Conservation (phyloP, 2,797 vertebrate genomes). For the Calcarius lapponicus region DNA sequence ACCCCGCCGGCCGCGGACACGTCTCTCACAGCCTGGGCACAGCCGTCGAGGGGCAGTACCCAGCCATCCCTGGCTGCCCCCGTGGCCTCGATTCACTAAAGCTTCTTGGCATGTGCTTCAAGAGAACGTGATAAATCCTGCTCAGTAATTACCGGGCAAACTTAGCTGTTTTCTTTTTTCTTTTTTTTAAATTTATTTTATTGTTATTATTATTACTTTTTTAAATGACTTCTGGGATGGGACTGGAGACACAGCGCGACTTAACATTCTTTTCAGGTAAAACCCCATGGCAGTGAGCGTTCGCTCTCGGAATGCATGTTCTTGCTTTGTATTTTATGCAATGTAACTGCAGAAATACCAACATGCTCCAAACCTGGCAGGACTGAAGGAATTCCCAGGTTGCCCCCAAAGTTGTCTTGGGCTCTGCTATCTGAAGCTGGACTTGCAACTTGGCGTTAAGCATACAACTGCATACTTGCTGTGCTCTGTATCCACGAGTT, state of each 20-base stretch:
- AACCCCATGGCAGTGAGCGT: accelerated
- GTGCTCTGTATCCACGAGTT: accelerated
- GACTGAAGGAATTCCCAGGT: not conserved
- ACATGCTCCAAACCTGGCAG: not conserved
- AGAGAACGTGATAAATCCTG: not conserved
- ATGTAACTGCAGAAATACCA: not conserved
- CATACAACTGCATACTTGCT: accelerated
- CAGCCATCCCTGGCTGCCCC: not conserved
- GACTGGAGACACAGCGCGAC: not conserved
- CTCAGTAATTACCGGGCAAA: accelerated
- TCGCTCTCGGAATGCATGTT: not conserved
- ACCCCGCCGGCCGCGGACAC: not conserved
- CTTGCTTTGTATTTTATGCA: not conserved
- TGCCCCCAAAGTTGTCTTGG: not conserved
- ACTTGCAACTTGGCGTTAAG: not conserved
- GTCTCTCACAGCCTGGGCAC: not conserved
- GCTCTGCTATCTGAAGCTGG: not conserved
- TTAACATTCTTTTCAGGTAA: slow-evolving; percentile 24
- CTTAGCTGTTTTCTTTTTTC: not conserved
- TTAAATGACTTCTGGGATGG: not conserved
- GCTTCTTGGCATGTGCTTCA: not conserved
- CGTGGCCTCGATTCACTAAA: not conserved
- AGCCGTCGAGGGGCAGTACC: not conserved
- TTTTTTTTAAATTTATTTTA: no score
- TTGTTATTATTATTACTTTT: not conserved